Evolutionary conservation across 2,888 invertebrate species (phyloP), one percentile per base, ranked within the genome.

Genomic region (Lasioglossum pauxillum): DNA sequence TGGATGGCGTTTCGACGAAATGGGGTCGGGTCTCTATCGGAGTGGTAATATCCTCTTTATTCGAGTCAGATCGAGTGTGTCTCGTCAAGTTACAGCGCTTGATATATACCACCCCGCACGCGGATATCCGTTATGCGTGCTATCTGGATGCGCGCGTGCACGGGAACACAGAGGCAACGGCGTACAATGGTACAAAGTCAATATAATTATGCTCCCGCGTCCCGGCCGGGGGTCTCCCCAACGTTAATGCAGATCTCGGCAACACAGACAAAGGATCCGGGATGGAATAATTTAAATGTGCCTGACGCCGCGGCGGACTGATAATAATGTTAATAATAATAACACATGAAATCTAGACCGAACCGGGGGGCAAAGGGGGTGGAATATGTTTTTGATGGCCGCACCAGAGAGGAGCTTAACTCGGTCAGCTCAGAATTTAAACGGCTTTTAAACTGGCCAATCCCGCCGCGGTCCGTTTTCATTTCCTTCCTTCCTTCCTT

Each of bases 111-210:
- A 80, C 10, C 31, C 35, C n/a, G 67, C 41, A 23, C 69, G 38
- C 82, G 78, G 86, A 79, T 73, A 76, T 82, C 82, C 82, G 86
- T 71, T 82, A 64, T 53, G 78, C 78, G 77, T 80, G 79, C 64
- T 86, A 80, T 86, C 86, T 78, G 76, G 69, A 75, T 75, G 83
- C 79, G 41, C 49, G 79, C 72, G 31, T 84, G 72, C 78, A 38
- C 69, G 27, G 8, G 10, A 46, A 38, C 67, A 27, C 64, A 31
- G 49, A 44, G 10, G 57, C 49, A 16, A 19, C 44, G 49, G 10
- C 12, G 67, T 75, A 86, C 86, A 86, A 86, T 86, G 78, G 86
- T 82, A 79, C 77, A 85, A 88, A 88, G 88, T 88, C 88, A 88
- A 88, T 88, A 88, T 88, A 88, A 88, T 88, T 88, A 88, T 83